Evolutionary conservation across 1,140 invertebrate genomes (phyloP).

Genomic region (Drosophila ohnishii): DNA sequence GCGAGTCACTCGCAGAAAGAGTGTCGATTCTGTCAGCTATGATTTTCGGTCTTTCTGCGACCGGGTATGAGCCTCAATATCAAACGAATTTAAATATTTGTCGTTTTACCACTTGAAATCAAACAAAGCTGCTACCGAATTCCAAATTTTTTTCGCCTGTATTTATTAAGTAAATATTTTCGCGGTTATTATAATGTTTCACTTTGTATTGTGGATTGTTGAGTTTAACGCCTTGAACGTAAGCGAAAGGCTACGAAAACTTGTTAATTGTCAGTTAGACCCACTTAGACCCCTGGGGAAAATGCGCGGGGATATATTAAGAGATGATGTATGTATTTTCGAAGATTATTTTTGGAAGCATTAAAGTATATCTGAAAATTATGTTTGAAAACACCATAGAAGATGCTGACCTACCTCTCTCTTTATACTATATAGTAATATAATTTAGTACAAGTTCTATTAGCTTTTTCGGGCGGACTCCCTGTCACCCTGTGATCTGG

Average conservation of each 20-base stretch:
- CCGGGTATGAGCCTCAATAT: conserved; percentile 7
- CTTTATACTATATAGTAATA: not conserved
- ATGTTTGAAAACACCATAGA: conserved; percentile 1
- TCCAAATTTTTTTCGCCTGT: conserved; percentile 5
- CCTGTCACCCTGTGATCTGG: conserved; percentile 38
- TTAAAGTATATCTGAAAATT: not conserved
- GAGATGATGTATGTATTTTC: conserved; percentile 39
- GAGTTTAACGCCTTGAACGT: conserved; percentile 59
- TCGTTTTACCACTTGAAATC: conserved; percentile 16
- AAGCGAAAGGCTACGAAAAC: conserved; percentile 23
- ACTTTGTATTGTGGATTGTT: conserved; percentile 50
- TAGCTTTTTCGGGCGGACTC: not conserved
- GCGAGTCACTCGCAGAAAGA: conserved; percentile 19
- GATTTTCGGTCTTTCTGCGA: conserved; percentile 9
- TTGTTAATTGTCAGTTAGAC: conserved; percentile 60
- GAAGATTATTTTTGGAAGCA: conserved; percentile 2
- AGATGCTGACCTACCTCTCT: conserved; percentile 26
- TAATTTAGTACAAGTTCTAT: not conserved
- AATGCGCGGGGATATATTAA: conserved; percentile 16
- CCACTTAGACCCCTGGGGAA: conserved; percentile 26
- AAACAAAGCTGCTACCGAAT: conserved; percentile 49
- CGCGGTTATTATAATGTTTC: conserved; percentile 27
- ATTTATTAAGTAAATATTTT: conserved; percentile 55
- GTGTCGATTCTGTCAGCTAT: conserved; percentile 25
- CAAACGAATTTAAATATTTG: conserved; percentile 46